These are phyloP conservation scores for Epirrhoe tristata DNA, from an alignment of 2,888 invertebrate species.

Conservation along the genomic window DNA sequence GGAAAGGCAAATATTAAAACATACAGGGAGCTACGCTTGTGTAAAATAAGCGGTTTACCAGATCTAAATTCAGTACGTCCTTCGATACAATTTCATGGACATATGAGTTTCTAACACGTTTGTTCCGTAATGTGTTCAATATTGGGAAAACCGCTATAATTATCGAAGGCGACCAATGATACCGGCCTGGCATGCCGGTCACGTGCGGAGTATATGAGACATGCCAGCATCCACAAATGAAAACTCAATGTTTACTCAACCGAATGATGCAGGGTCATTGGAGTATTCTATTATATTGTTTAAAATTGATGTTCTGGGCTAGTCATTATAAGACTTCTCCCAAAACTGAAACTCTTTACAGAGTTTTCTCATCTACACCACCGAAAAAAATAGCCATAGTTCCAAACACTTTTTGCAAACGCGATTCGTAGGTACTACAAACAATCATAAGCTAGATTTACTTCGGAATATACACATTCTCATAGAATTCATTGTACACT, in stretches of 20 bases:
- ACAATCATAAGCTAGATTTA: no score
- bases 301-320: background rate
- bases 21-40: background rate
- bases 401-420: no score
- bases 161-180: slow-evolving; percentile 51
- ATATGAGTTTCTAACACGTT: slow-evolving; percentile 33
- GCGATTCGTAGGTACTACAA: no score
- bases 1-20: slow-evolving; percentile 17
- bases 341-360: no score
- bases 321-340: no score
- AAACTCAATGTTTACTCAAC: slow-evolving; percentile 44
- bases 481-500: no score
- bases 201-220: slow-evolving; percentile 74
- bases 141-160: slow-evolving; percentile 48
- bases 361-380: no score
- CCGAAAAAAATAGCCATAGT: no score
- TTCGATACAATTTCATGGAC: slow-evolving; percentile 33
- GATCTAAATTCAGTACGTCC: slow-evolving; percentile 28
- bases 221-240: slow-evolving; percentile 67
- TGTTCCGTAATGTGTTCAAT: slow-evolving; percentile 38
- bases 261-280: slow-evolving; percentile 24
- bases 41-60: slow-evolving; percentile 20
- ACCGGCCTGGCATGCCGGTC: slow-evolving; percentile 58
- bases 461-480: no score
- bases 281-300: background rate